Percentiles rank a stretch among this genome's conserved stretches.
phyloP scores from a whole-genome alignment of 2,797 vertebrate species.

The Petrocephalus schoutedeni region DNA sequence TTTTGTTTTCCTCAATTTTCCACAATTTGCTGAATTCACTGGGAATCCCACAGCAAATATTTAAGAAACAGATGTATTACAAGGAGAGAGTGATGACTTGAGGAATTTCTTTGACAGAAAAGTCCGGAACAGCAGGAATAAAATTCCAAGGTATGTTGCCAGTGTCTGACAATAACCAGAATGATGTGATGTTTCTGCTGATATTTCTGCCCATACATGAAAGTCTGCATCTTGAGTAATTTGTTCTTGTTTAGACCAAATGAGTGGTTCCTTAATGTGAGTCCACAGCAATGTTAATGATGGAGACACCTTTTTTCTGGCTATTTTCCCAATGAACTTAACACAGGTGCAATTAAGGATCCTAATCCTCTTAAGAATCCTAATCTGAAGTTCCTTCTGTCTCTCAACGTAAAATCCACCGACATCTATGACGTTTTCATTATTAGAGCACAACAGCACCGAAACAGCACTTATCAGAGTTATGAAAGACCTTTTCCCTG shows the following conservation, averaged over 20 bases:
- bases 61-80: background rate
- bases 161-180: background rate
- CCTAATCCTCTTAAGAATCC: background rate
- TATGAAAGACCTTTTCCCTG: too few species aligned
- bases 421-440: too few species aligned
- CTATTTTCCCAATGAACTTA: background rate
- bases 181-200: background rate
- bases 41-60: background rate
- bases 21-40: background rate
- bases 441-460: too few species aligned
- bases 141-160: background rate
- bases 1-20: background rate
- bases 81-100: background rate
- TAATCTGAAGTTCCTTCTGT: too few species aligned
- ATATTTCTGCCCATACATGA: background rate
- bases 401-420: too few species aligned
- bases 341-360: background rate
- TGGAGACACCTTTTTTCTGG: background rate
- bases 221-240: background rate
- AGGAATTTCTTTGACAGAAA: background rate
- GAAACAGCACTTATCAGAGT: too few species aligned
- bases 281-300: background rate
- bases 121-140: background rate
- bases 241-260: background rate
- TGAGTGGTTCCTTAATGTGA: background rate